A percentile compares a stretch with the other conserved stretches of the same genome.
Conservation (phyloP, 2,888 invertebrate species). For the Adineta ricciae region DNA sequence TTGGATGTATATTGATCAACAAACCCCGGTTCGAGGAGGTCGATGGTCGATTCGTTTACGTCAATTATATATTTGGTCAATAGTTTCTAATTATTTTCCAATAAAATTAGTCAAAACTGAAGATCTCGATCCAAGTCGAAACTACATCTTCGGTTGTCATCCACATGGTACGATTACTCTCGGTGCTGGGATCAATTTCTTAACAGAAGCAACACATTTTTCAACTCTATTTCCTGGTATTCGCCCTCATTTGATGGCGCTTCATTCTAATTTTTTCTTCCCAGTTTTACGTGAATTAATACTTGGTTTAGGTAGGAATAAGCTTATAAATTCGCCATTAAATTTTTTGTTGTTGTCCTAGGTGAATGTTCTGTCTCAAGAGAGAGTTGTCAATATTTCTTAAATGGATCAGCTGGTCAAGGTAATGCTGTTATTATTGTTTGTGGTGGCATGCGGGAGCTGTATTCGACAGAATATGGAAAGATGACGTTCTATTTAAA, state of each 20-base stretch:
- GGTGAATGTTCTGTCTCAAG: constrained; percentile 39
- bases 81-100: background rate
- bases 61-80: background rate
- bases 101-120: background rate
- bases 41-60: background rate
- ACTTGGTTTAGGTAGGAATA: too few species aligned
- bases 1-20: constrained; percentile 51
- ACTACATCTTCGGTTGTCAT: constrained; percentile 58
- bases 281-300: too few species aligned
- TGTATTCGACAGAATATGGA: background rate
- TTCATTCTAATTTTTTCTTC: too few species aligned
- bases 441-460: background rate
- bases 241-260: constrained; percentile 43
- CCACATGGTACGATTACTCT: constrained; percentile 81
- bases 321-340: too few species aligned
- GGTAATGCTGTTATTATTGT: background rate
- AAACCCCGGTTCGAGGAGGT: constrained; percentile 36
- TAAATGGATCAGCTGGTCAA: background rate
- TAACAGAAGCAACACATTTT: constrained; percentile 57
- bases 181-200: constrained; percentile 70
- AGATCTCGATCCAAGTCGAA: background rate
- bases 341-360: too few species aligned
- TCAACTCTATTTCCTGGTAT: constrained; percentile 51
- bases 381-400: background rate
- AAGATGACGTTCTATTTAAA: background rate